Evolutionary conservation across 2,113 vertebrate genomes (phyloP).

Genomic region (Emberiza fucata): DNA sequence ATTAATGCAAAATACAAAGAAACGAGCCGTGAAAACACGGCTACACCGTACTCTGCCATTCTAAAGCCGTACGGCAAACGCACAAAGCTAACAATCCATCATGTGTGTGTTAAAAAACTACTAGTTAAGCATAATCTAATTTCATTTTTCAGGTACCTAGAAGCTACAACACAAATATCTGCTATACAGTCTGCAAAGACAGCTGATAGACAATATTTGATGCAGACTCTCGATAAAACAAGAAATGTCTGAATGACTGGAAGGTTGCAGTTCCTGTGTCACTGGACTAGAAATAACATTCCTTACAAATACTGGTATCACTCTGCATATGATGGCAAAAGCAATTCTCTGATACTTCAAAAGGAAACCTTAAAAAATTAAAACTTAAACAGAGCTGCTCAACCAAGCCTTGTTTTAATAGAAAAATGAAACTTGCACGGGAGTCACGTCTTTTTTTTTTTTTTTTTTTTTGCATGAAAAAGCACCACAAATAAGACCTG

Average conservation of each 20-base stretch:
- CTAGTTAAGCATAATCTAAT: neutral
- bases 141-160: neutral
- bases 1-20: neutral
- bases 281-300: neutral
- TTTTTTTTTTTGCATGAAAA: neutral
- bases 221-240: neutral
- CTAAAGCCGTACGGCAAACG: neutral
- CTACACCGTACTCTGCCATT: too few relatives aligned
- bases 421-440: neutral
- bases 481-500: neutral
- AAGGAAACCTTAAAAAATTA: neutral
- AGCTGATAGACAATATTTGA: neutral
- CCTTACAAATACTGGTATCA: neutral
- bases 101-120: rapidly evolving
- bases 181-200: rapidly evolving
- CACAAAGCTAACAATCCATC: neutral
- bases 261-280: neutral
- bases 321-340: rapidly evolving
- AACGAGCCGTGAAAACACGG: rapidly evolving
- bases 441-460: neutral
- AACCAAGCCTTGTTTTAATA: neutral
- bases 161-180: neutral
- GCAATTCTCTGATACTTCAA: neutral
- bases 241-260: neutral
- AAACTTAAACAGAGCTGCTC: neutral